phyloP scores from a whole-genome alignment of 1,140 invertebrate species.

The Physella acuta region DNA sequence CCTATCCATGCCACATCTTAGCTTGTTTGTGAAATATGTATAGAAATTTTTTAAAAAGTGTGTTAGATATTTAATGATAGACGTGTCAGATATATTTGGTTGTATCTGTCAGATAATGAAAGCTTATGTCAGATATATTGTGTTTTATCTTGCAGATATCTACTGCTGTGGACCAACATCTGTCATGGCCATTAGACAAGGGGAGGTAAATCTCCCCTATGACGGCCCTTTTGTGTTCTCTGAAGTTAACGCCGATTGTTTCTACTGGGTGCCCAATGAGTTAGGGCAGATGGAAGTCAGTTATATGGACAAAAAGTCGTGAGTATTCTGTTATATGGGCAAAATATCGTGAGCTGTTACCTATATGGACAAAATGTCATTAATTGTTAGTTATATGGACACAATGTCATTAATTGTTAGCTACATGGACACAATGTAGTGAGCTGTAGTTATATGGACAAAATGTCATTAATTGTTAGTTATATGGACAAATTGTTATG shows the following conservation, averaged over 20 bases:
- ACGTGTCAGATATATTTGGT: too few relatives aligned
- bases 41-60: too few relatives aligned
- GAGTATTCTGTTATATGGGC: neutral
- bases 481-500: neutral
- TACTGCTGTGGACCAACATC: constrained; percentile 69
- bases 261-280: constrained; percentile 57
- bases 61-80: too few relatives aligned
- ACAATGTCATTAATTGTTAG: neutral
- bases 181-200: constrained; percentile 70
- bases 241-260: constrained; percentile 77
- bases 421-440: too few relatives aligned
- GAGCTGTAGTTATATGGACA: neutral
- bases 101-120: too few relatives aligned
- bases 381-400: neutral
- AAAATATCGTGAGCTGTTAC: neutral
- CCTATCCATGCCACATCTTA: too few relatives aligned
- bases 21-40: too few relatives aligned
- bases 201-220: constrained; percentile 71
- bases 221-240: constrained; percentile 77
- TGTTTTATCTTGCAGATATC: too few relatives aligned
- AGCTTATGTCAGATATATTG: too few relatives aligned
- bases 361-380: neutral
- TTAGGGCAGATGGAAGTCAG: neutral
- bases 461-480: neutral
- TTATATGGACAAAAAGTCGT: neutral